Evolutionary conservation across 2,888 invertebrate genomes (phyloP), one percentile per base, ranked within the genome.

Genomic region (Limnephilus lunatus): DNA sequence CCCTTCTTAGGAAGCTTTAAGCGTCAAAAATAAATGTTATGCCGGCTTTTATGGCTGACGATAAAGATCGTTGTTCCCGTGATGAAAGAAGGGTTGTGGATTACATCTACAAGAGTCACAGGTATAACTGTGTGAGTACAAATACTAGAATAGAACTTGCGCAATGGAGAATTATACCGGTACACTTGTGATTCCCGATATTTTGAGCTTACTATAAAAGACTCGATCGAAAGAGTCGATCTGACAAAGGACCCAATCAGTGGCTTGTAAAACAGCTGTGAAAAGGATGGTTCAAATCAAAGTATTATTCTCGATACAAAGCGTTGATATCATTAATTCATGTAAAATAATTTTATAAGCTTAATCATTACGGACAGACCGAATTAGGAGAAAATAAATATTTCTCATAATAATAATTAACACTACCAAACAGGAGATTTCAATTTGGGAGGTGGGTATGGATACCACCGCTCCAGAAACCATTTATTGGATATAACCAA

Each of bases 1-100:
- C 44, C 14, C 12, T 30, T 3, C 30, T 9, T 30, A 35, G 83
- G 86, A 30, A 39, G 30, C 86, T 86, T 83, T 48, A 86, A n/a
- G 35, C n/a, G 86, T 25, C 30, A 86, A 35, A 86, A 86, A 48
- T 86, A 35, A 86, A 86, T 44, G 44, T 86, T 48, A 86, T 86
- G 32, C 48, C 44, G 48, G 35, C 12, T 86, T 86, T 86, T 86
- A 39, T 44, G n/a, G 86, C 44, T 86, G 44, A 86, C 48, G 86
- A 44, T 44, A 39, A 44, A 15, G 83, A 25, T 68, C 9, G 68
- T 68, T 68, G 25, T 9, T 25, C 68, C 25, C 25, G 68, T 68
- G 68, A 68, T 68, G 68, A 68, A 68, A n/a, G 68, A 68, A 68
- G 68, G 68, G 68, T 9, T 68, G 68, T n/a, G 25, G 68, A 68